phyloP scores from a whole-genome alignment of 2,797 vertebrate species.

The Phoxinus dragarum region DNA sequence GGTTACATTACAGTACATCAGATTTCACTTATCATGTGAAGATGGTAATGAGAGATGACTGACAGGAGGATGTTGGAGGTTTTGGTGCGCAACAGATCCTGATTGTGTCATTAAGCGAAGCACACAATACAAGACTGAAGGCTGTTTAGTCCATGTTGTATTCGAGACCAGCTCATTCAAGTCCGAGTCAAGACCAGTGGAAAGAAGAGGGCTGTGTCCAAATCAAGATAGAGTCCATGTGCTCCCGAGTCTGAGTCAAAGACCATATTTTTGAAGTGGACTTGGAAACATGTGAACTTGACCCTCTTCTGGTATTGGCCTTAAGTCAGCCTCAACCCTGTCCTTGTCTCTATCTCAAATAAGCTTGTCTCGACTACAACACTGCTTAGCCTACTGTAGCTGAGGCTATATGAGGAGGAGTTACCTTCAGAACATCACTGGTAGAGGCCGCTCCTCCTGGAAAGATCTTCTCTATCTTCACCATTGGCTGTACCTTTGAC shows the following conservation, averaged over 20 bases:
- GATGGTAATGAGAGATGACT: background rate
- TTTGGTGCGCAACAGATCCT: background rate
- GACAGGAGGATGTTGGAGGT: background rate
- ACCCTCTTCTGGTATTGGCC: background rate
- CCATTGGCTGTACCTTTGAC: constrained; percentile 91
- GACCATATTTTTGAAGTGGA: background rate
- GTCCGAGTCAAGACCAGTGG: background rate
- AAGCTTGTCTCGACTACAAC: background rate
- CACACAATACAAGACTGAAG: background rate
- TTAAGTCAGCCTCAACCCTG: background rate
- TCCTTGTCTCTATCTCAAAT: background rate
- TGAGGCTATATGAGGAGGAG: constrained; percentile 7
- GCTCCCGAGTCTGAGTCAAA: background rate
- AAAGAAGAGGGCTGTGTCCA: background rate
- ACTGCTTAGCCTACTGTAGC: background rate
- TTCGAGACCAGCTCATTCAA: background rate
- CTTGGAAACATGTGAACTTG: background rate
- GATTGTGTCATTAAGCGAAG: background rate
- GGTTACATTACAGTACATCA: background rate
- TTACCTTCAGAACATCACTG: constrained; percentile 88
- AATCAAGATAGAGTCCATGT: background rate
- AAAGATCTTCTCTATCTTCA: constrained; percentile 97
- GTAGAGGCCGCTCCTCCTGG: constrained; percentile 93
- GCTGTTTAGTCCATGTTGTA: background rate
- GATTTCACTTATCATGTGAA: background rate